Evolutionary conservation across 2,888 invertebrate species (phyloP), one percentile per base, ranked within the genome.

Genomic region (Therioaphis trifolii): DNA sequence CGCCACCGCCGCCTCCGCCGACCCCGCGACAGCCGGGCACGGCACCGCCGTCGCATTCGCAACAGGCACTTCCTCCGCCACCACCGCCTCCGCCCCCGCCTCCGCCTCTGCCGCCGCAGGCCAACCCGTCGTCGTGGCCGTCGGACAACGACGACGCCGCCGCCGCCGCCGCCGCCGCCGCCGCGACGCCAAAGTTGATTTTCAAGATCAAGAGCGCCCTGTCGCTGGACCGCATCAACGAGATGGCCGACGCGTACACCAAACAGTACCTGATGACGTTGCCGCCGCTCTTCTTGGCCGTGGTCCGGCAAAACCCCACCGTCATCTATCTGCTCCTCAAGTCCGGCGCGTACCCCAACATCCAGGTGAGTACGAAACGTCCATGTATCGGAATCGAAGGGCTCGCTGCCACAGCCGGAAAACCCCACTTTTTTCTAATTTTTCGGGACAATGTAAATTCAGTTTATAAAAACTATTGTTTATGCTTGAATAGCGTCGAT

Each of bases 221-320:
- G 52, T 86, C 88, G 1, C 76, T 86, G 11, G 87, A 88, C 46
- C 87, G 87, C 66, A 85, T 87, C 27, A 85, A 85, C 21, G 87
- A 86, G 11, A 85, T 88, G 86, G 87, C 88, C 5, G 88, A 89
- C 52, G 89, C 89, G 79, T 91, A 91, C 86, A 90, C 89, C 14
- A 88, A 90, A 46, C 90, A 90, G 12, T 89, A 90, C 85, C 88
- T 92, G 46, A 90, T 91, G 87, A 89, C 90, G 15, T 88, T 92
- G 78, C 91, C 91, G 2, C 91, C 92, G n/a, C 87, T 92, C 52
- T 92, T 90, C 86, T 88, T 91, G 72, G 91, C 92, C 1, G 91
- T 91, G 9, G 89, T 90, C 58, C 88, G 90, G 40, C 90, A 91
- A 58, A 90, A 90, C 86, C 89, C 90, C 24, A 89, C 90, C 74